Evolutionary conservation across 2,797 vertebrate genomes (phyloP).

Genomic region (Gouania willdenowi): DNA sequence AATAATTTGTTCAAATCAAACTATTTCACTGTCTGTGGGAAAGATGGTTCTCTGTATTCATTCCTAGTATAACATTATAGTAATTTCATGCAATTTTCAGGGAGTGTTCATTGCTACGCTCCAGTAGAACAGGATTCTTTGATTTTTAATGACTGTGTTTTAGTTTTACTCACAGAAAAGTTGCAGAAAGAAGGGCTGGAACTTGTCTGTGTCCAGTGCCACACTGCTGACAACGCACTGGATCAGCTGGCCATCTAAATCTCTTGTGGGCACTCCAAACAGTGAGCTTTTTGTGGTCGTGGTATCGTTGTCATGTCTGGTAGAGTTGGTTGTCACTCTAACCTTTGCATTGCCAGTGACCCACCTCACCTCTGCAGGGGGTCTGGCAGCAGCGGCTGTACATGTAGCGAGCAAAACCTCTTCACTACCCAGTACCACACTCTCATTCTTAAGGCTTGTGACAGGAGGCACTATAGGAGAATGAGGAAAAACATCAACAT

Average conservation of each 20-base stretch:
- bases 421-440: slow-evolving; percentile 1
- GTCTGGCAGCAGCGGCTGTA: slow-evolving; percentile 31
- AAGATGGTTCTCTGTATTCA: too few species aligned
- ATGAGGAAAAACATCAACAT: too few species aligned
- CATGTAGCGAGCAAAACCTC: slow-evolving; percentile 37
- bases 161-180: slow-evolving; percentile 60
- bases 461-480: slow-evolving; percentile 42
- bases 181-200: slow-evolving; percentile 19
- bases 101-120: too few species aligned
- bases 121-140: too few species aligned
- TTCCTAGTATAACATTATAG: too few species aligned
- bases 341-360: not conserved
- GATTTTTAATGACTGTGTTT: too few species aligned
- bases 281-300: slow-evolving; percentile 38
- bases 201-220: not conserved
- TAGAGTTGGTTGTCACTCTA: not conserved
- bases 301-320: slow-evolving; percentile 17
- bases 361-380: slow-evolving; percentile 49
- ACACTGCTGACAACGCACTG: slow-evolving; percentile 40
- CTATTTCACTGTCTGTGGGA: too few species aligned
- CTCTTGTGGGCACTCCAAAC: slow-evolving; percentile 31
- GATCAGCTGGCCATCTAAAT: slow-evolving; percentile 18
- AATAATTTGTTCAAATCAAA: too few species aligned
- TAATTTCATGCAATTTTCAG: too few species aligned
- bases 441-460: not conserved